A percentile compares a stretch with the other conserved stretches of the same genome.
Conservation (phyloP, 2,797 vertebrate species). For the Sebastiscus tertius region DNA sequence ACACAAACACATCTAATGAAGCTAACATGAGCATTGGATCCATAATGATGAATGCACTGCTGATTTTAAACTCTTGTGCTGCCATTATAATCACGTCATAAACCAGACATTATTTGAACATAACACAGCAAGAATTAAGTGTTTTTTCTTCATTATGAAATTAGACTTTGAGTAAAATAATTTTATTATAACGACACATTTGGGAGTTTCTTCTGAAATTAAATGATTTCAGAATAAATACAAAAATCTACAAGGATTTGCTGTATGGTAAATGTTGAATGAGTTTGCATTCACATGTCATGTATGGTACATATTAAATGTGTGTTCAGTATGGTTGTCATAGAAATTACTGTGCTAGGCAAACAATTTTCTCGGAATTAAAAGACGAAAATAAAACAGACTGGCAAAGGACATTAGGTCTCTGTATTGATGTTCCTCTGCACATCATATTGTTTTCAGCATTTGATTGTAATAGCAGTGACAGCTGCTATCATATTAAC, state of each 20-base stretch:
- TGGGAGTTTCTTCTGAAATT: background rate
- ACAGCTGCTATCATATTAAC: slow-evolving; percentile 4
- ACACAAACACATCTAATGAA: background rate
- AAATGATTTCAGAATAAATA: background rate
- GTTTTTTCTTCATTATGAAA: background rate
- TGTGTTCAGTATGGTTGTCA: background rate
- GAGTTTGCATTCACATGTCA: background rate
- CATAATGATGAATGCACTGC: background rate
- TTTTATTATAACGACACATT: background rate
- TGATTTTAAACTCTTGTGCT: background rate
- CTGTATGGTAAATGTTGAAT: background rate
- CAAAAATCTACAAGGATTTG: background rate
- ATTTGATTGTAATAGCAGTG: background rate
- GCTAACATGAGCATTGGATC: background rate
- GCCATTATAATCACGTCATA: background rate
- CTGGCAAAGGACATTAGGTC: background rate
- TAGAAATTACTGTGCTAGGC: background rate
- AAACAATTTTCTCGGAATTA: background rate
- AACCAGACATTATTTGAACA: background rate
- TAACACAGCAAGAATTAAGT: background rate
- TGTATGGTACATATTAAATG: background rate
- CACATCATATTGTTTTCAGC: background rate
- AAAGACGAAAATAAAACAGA: background rate
- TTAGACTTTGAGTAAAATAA: background rate
- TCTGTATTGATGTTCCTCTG: background rate